A percentile compares a stretch with the other conserved stretches of the same genome.
phyloP scores from a whole-genome alignment of 2,113 vertebrate species.

The Podarcis muralis region DNA sequence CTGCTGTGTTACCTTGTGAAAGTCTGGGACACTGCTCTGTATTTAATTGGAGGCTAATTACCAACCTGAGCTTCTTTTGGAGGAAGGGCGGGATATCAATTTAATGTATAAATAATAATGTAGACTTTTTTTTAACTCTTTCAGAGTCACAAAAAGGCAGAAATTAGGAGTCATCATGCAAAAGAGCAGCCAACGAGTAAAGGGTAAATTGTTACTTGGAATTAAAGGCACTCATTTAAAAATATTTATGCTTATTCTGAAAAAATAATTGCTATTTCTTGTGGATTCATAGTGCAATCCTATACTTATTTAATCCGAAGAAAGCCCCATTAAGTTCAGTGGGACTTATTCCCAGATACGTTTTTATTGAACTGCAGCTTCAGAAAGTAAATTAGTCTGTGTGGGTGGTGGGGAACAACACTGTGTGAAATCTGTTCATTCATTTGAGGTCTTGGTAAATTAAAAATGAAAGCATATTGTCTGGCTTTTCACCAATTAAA shows the following conservation, averaged over 20 bases:
- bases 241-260: not conserved
- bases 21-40: not conserved
- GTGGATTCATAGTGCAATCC: too few relatives aligned
- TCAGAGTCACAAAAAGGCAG: slow-evolving; percentile 64
- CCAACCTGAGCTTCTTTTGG: too few relatives aligned
- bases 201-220: slow-evolving; percentile 66
- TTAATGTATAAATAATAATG: not conserved
- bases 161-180: slow-evolving; percentile 21
- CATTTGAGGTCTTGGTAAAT: not conserved
- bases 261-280: not conserved
- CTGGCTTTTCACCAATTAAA: not conserved
- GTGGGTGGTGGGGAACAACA: not conserved
- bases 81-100: too few relatives aligned
- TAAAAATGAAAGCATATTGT: not conserved
- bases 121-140: slow-evolving; percentile 40
- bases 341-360: too few relatives aligned
- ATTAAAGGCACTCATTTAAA: not conserved
- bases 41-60: not conserved
- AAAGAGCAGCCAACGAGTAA: slow-evolving; percentile 56
- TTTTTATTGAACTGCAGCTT: not conserved
- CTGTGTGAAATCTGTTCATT: not conserved
- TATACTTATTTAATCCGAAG: too few relatives aligned
- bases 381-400: not conserved
- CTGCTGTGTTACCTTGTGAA: not conserved
- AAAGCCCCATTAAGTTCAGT: too few relatives aligned